Base-by-base conservation (phyloP, 92 coral and sea anemone genomes). In the Zoanthus solanderi region DNA sequence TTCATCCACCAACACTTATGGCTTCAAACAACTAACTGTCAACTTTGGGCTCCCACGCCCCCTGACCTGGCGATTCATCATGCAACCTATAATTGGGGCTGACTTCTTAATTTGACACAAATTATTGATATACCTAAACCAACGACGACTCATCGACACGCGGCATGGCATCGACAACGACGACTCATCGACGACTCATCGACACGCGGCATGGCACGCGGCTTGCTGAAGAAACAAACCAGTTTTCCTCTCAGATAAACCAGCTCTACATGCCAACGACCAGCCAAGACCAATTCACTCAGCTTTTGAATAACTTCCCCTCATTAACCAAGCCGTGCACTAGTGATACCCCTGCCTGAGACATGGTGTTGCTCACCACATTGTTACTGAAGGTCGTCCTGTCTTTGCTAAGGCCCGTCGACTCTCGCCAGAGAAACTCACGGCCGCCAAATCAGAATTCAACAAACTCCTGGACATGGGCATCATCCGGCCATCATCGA, bases 341-440 rank as follows among this genome's bases (percentile, higher is more conserved):
- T 11, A 52, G 80, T 8, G 82, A 84, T 15, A 73, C 88, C 0
- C 82, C 88, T 10, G 11, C 54, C 63, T 23, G 23, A 66, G 48
- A 17, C 82, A 73, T 73, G 71, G 82, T 47, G 82, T 84, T 3
- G 30, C 88, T 4, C 88, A 71, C 48, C 65, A 65, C 74, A 58
- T 86, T 1, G 67, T 89, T 48, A 83, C 88, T 4, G 84, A 74
- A 72, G 88, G 88, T 0, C 91, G 48, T 7, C 92, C 84, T 0
- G 88, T 89, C 31, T 89, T 71, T 6, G 88, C 88, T 16, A 82
- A 85, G 11, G 83, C 88, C 15, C 88, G 84, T 12, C 78, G 88
- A 7, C 23, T 23, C 23, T 23, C 23, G 23, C 23, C 23, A 23
- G 23, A 23, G 23, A 23, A 23, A 23, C 23, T 71, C 76, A 69